phyloP scores from a whole-genome alignment of 1,140 invertebrate genomes.

The Drosophila arizonae region DNA sequence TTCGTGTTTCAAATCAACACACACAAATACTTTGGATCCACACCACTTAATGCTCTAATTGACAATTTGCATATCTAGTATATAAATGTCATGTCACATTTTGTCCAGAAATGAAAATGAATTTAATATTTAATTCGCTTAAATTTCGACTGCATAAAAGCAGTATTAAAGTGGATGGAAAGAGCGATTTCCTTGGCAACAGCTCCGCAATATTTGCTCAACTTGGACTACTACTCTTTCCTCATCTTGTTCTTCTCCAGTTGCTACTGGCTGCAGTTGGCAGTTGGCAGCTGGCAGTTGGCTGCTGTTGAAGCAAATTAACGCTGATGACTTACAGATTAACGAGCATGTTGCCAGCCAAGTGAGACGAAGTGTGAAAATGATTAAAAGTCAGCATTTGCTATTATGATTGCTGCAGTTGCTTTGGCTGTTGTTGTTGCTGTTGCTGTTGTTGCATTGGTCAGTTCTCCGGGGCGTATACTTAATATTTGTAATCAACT shows the following conservation, averaged over 20 bases:
- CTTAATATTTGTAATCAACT: constrained; percentile 6
- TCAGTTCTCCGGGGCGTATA: constrained; percentile 7
- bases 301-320: constrained; percentile 54
- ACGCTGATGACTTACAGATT: constrained; percentile 61
- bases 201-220: neutral
- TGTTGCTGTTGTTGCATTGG: neutral
- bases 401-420: neutral
- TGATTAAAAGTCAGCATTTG: constrained; percentile 53
- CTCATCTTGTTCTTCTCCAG: neutral
- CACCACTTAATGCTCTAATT: too few relatives aligned
- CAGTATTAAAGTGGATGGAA: neutral
- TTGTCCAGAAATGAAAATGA: too few relatives aligned
- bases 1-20: too few relatives aligned
- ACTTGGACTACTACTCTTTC: neutral
- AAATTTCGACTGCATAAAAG: neutral
- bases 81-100: too few relatives aligned
- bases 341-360: constrained; percentile 53
- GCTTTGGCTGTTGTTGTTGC: neutral
- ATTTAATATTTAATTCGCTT: too few relatives aligned
- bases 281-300: constrained; percentile 42
- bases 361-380: constrained; percentile 69
- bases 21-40: too few relatives aligned
- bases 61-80: too few relatives aligned
- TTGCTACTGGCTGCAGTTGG: constrained; percentile 5
- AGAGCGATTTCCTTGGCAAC: constrained; percentile 19